phyloP scores from a whole-genome alignment of 1,140 invertebrate genomes.

The Lithobius niger region DNA sequence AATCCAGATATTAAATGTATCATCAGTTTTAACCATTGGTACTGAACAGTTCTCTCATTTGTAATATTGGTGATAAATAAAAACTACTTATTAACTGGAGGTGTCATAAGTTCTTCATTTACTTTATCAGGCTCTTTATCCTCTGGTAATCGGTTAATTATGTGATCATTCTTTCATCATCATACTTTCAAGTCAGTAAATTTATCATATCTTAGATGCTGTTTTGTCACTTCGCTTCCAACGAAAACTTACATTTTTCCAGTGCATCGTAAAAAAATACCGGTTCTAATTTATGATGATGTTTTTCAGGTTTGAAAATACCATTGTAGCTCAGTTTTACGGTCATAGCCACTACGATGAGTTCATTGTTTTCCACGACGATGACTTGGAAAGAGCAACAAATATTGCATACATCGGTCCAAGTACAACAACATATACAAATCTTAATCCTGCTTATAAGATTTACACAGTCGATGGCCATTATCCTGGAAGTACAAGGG shows the following conservation, averaged over 20 bases:
- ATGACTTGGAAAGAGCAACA: constrained; percentile 37
- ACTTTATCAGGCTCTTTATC: too few species aligned
- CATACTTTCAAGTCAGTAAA: too few species aligned
- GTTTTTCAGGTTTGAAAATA: constrained; percentile 46
- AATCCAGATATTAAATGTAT: too few species aligned
- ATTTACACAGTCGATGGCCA: constrained; percentile 50
- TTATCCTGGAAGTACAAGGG: constrained; percentile 36
- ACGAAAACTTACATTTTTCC: constrained; percentile 96
- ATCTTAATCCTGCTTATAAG: constrained; percentile 67
- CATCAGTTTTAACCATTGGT: too few species aligned
- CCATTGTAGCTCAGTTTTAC: constrained; percentile 60
- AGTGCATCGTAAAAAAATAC: constrained; percentile 68
- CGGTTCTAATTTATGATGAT: constrained; percentile 3
- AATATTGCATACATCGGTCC: constrained; percentile 30
- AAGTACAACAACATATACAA: constrained; percentile 33
- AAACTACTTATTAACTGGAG: too few species aligned
- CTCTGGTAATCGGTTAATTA: too few species aligned
- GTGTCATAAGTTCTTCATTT: too few species aligned
- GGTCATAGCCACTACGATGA: constrained; percentile 68
- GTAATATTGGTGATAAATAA: too few species aligned
- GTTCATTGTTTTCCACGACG: constrained; percentile 48
- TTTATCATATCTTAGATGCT: too few species aligned
- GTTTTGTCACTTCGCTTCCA: constrained; percentile 54
- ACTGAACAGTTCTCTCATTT: too few species aligned
- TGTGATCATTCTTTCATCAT: too few species aligned